Percentiles rank a stretch among this genome's conserved stretches.
phyloP scores from a whole-genome alignment of 2,888 invertebrate genomes.

The Polia nebulosa region DNA sequence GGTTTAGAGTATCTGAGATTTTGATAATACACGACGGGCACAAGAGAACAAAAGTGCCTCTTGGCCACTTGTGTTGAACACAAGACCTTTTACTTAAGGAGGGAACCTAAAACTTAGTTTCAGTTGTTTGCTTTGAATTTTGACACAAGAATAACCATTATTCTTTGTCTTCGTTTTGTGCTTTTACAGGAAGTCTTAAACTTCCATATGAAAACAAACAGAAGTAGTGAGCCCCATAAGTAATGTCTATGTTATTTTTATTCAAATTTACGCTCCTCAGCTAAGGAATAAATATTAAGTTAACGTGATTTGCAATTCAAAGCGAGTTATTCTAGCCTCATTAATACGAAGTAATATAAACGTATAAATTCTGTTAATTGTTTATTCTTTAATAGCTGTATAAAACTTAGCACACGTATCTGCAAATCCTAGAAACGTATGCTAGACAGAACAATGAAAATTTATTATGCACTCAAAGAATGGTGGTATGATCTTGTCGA shows the following conservation, averaged over 20 bases:
- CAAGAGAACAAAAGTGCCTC: not conserved
- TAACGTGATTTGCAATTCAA: slow-evolving; percentile 37
- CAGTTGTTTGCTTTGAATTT: not conserved
- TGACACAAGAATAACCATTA: not conserved
- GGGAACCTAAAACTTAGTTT: not conserved
- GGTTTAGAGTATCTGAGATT: not conserved
- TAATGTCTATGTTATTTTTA: slow-evolving; percentile 29
- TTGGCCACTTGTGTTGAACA: not conserved
- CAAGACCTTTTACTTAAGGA: slow-evolving; percentile 4
- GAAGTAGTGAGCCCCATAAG: slow-evolving; percentile 2
- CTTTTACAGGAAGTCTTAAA: slow-evolving; percentile 2
- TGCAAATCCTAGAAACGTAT: not conserved
- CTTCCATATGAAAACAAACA: not conserved
- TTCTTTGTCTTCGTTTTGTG: not conserved
- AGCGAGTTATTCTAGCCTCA: slow-evolving; percentile 21
- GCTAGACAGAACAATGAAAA: not conserved
- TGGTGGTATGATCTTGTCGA: slow-evolving; percentile 1
- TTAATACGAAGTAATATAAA: slow-evolving; percentile 19
- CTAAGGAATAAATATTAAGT: slow-evolving; percentile 28
- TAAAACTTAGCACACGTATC: not conserved
- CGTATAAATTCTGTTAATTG: slow-evolving; percentile 7
- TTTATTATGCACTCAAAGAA: not conserved
- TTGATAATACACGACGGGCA: not conserved
- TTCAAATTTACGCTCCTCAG: slow-evolving; percentile 20
- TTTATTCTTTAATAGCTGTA: not conserved